Conservation (phyloP, 2,797 vertebrate species). For the Sebastes umbrosus region DNA sequence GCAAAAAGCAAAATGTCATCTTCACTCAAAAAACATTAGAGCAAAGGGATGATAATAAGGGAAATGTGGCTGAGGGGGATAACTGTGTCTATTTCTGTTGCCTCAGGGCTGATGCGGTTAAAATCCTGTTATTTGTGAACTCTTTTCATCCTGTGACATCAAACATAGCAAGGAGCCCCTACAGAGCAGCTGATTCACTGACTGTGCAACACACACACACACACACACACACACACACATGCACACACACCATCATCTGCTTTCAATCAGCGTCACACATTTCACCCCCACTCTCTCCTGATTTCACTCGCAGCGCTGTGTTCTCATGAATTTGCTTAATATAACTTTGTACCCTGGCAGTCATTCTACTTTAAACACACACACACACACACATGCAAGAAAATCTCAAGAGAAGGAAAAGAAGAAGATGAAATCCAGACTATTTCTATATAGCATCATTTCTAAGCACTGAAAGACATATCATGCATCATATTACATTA, state of each 20-base stretch:
- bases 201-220: not conserved
- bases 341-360: conserved; percentile 14
- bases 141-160: conserved; percentile 48
- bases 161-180: conserved; percentile 20
- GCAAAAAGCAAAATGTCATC: conserved; percentile 44
- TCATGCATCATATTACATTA: not conserved
- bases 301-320: not conserved
- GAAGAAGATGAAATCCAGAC: not conserved
- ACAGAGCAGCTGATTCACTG: conserved; percentile 27
- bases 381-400: not conserved
- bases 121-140: conserved; percentile 41
- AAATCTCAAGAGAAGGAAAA: not conserved
- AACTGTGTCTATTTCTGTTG: conserved; percentile 3
- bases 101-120: conserved; percentile 11
- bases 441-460: not conserved
- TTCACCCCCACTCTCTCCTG: not conserved
- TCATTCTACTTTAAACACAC: not conserved
- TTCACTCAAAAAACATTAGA: not conserved
- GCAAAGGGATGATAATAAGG: conserved; percentile 1
- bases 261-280: conserved; percentile 40
- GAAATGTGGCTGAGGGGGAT: conserved; percentile 1
- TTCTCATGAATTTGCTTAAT: conserved; percentile 19
- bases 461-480: not conserved
- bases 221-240: not conserved
- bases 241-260: conserved; percentile 4